phyloP scores from a whole-genome alignment of 2,113 vertebrate species.

The Entomyzon cyanotis region DNA sequence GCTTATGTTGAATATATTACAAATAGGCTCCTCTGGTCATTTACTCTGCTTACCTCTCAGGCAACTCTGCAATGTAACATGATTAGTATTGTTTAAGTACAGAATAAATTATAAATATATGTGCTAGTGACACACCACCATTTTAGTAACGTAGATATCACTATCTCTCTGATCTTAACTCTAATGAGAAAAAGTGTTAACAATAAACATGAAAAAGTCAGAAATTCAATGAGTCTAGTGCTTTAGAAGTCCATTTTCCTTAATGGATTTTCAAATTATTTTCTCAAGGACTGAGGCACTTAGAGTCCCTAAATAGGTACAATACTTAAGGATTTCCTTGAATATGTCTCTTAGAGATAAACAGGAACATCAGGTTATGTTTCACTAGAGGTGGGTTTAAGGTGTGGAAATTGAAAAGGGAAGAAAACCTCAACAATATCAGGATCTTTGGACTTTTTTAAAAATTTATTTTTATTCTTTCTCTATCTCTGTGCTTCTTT shows the following conservation, averaged over 20 bases:
- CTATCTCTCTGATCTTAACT: neutral
- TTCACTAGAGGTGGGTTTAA: neutral
- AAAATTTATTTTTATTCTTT: neutral
- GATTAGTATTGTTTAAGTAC: neutral
- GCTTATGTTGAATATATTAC: neutral
- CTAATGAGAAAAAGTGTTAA: neutral
- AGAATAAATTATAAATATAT: neutral
- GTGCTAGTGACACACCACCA: neutral
- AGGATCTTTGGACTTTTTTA: neutral
- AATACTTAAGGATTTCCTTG: neutral
- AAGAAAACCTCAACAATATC: neutral
- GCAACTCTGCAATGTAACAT: neutral
- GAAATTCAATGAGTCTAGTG: neutral
- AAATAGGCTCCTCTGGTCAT: neutral
- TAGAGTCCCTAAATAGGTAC: neutral
- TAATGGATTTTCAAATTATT: neutral
- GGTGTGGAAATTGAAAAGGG: neutral
- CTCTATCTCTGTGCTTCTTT: neutral
- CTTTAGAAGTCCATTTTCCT: neutral
- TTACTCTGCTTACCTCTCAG: neutral
- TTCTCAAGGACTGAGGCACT: neutral
- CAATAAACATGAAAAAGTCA: neutral
- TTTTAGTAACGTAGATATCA: neutral
- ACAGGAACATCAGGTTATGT: neutral
- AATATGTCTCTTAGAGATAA: neutral